Base-by-base conservation (phyloP, 2,888 invertebrate genomes). In the Drosophila vallismaia region DNA sequence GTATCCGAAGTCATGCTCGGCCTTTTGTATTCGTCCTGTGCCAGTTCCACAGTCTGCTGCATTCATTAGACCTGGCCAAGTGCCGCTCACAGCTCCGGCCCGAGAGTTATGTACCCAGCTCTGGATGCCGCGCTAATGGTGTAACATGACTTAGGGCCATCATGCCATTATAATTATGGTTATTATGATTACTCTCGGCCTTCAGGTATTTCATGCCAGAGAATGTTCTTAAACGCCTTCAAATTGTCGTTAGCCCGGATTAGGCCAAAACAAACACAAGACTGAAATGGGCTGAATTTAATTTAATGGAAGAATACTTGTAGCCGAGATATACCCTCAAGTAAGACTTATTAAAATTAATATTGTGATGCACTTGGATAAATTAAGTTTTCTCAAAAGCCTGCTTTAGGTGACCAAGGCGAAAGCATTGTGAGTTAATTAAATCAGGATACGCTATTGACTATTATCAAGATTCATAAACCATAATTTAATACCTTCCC, bases 41-140 rank as follows among this genome's bases (percentile, higher is more conserved):
- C 79, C 76, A 85, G 74, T 85, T 85, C 68, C 74, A 87, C 86
- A 85, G 82, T 85, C 82, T 87, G 66, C 79, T 87, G 82, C 88
- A 81, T 82, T 82, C 82, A 87, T 85, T 85, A 85, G 76, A 81
- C 82, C 71, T 55, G 76, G 85, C 87, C 82, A 82, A 81, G 87
- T 87, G 85, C 72, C 74, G 54, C 57, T 59, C 71, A 51, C 49
- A 53, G 54, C 24, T 49, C 52, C 52, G 24, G 29, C 31, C 24
- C 9, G 56, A 57, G 71, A 60, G 72, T 80, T 80, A 77, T 84
- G 81, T 82, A 86, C 74, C 87, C 14, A 40, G 52, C 46, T 36
- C 9, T 29, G 56, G 53, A 33, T 45, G 36, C 57, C 48, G 52
- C 68, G 60, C 72, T 79, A 83, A 84, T 87, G 74, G 82, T 78